A percentile compares a stretch with the other conserved stretches of the same genome.
These are phyloP conservation scores for Rhinella marina DNA, from an alignment of 2,797 vertebrate species.

Conservation along the genomic window DNA sequence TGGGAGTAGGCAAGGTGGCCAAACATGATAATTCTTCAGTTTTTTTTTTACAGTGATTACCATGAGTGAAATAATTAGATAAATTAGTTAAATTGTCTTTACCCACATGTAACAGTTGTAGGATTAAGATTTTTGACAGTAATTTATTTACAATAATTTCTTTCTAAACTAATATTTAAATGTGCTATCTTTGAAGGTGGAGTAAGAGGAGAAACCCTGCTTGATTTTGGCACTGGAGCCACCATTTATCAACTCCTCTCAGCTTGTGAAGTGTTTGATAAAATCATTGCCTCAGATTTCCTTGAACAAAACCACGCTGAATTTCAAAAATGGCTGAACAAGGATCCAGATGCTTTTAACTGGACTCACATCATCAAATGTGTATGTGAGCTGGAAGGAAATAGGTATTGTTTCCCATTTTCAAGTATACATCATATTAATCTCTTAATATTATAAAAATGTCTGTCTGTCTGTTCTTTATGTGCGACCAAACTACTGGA, in stretches of 20 bases:
- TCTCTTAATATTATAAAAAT: no score
- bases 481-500: no score
- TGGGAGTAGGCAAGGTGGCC: no score
- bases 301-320: constrained; percentile 25
- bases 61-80: no score
- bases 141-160: background rate
- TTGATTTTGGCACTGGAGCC: constrained; percentile 29
- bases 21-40: no score
- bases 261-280: constrained; percentile 16
- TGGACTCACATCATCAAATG: constrained; percentile 6
- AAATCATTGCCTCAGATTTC: constrained; percentile 26
- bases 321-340: constrained; percentile 31
- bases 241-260: constrained; percentile 19
- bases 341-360: constrained; percentile 11
- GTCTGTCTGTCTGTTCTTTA: no score
- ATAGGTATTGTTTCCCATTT: constrained; percentile 14
- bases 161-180: background rate
- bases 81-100: no score
- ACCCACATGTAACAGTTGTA: no score
- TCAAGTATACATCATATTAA: background rate
- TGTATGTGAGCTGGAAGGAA: constrained; percentile 37
- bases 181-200: background rate
- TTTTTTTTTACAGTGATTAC: no score
- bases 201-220: background rate
- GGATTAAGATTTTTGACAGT: background rate